phyloP scores from a whole-genome alignment of 2,888 invertebrate species.

The Cephus sareptanus region DNA sequence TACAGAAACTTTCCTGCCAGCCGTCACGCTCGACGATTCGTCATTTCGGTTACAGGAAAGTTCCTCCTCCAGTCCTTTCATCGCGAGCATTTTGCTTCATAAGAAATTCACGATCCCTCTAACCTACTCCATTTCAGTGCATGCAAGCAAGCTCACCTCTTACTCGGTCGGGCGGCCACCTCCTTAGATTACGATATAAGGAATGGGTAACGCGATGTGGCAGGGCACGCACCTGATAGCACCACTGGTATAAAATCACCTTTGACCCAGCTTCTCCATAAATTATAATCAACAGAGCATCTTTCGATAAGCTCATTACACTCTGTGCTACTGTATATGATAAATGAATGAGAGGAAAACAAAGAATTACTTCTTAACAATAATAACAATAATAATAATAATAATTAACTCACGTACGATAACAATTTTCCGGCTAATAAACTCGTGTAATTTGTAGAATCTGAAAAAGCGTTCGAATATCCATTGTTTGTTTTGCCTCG shows the following conservation, averaged over 20 bases:
- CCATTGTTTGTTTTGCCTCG: background rate
- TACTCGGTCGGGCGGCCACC: constrained; percentile 51
- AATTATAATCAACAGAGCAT: background rate
- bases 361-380: background rate
- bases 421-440: background rate
- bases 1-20: background rate
- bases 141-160: constrained; percentile 49
- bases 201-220: constrained; percentile 53
- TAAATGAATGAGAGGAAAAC: background rate
- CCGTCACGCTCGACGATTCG: background rate
- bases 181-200: constrained; percentile 59
- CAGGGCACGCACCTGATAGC: constrained; percentile 50
- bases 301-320: background rate
- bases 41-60: background rate
- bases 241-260: constrained; percentile 23
- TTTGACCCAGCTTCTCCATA: constrained; percentile 34
- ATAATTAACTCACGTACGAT: background rate
- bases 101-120: constrained; percentile 53
- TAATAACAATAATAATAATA: background rate
- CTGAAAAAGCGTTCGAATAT: background rate
- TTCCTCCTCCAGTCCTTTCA: background rate
- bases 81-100: constrained; percentile 45
- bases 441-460: background rate
- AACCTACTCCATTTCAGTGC: constrained; percentile 50
- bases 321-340: background rate